Evolutionary conservation across 2,888 invertebrate genomes (phyloP).

Genomic region (Himalopsyche japonica): DNA sequence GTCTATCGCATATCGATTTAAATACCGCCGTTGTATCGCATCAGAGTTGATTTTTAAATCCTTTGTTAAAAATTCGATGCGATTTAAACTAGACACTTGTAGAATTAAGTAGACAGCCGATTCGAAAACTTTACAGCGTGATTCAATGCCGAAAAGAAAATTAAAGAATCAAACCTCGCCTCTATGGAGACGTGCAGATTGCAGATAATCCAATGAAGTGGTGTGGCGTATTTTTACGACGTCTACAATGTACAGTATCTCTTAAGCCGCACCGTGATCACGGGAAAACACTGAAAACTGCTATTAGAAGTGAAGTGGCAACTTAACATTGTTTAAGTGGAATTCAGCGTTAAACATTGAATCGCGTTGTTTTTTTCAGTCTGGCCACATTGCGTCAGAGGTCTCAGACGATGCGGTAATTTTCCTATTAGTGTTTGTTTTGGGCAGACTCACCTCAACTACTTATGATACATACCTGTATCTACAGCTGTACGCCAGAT

Average conservation of each 20-base stretch:
- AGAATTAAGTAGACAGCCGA: too few relatives aligned
- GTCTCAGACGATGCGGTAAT: constrained; percentile 6
- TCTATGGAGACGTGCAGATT: too few relatives aligned
- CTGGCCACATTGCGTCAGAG: not conserved
- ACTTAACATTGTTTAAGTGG: not conserved
- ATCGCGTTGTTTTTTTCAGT: not conserved
- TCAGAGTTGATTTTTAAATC: too few relatives aligned
- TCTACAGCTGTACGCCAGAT: not conserved
- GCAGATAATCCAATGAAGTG: not conserved
- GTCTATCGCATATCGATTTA: too few relatives aligned
- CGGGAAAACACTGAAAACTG: not conserved
- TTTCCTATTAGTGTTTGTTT: constrained; percentile 1
- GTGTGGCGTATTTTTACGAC: not conserved
- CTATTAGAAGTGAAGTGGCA: not conserved
- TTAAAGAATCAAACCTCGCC: too few relatives aligned
- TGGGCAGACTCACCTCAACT: not conserved
- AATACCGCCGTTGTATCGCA: too few relatives aligned
- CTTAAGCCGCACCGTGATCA: not conserved
- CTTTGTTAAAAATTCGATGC: too few relatives aligned
- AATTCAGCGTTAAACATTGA: not conserved
- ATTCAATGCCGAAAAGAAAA: too few relatives aligned
- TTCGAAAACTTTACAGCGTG: too few relatives aligned
- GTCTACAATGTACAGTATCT: not conserved
- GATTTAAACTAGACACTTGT: too few relatives aligned
- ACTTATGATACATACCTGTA: not conserved